phyloP scores from a whole-genome alignment of 2,797 vertebrate genomes.

The Bradypodion pumilum region DNA sequence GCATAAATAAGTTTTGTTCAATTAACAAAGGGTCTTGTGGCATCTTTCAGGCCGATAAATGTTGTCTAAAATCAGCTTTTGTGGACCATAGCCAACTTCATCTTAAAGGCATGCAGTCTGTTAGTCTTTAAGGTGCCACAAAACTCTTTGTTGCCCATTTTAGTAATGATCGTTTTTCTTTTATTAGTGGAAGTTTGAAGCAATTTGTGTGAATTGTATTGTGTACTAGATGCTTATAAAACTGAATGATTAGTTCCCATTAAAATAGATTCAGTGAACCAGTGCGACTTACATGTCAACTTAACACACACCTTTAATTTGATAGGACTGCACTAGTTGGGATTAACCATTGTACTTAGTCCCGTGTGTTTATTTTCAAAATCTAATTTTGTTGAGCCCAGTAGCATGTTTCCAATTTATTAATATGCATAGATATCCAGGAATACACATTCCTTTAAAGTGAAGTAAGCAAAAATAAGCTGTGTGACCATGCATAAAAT shows the following conservation, averaged over 20 bases:
- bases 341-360: too few relatives aligned
- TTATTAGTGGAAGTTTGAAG: not conserved
- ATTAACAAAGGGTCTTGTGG: too few relatives aligned
- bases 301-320: too few relatives aligned
- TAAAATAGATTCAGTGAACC: too few relatives aligned
- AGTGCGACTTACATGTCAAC: too few relatives aligned
- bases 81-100: not conserved
- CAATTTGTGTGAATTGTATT: not conserved
- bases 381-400: not conserved
- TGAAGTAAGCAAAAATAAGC: too few relatives aligned
- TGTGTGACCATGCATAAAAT: too few relatives aligned
- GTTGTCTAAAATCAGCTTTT: not conserved
- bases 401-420: not conserved
- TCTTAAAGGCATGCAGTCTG: not conserved
- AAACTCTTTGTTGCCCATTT: not conserved
- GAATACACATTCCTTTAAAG: accelerated
- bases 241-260: not conserved
- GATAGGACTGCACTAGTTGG: too few relatives aligned
- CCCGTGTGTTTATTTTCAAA: not conserved
- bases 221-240: not conserved
- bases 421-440: not conserved
- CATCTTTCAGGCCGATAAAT: too few relatives aligned
- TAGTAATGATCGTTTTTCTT: not conserved
- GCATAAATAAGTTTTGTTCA: not conserved
- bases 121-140: not conserved